A percentile compares a stretch with the other conserved stretches of the same genome.
These are phyloP conservation scores for Aurelia aurita DNA, from an alignment of 30 jellyfish, hydroid and myxozoan species.

Conservation along the genomic window DNA sequence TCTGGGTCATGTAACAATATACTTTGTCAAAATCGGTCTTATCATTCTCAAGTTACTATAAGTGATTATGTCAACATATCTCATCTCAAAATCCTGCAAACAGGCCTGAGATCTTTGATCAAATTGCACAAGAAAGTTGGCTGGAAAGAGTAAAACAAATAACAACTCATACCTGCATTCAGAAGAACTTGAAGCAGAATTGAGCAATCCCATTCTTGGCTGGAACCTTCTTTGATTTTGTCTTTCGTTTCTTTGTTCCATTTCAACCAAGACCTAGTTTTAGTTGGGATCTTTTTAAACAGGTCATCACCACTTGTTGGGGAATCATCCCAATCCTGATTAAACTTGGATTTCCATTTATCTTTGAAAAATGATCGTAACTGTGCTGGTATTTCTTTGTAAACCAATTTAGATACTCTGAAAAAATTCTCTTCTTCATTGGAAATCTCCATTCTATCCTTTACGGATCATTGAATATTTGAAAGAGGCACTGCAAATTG, in stretches of 20 bases:
- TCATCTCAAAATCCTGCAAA: too few relatives aligned
- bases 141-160: too few relatives aligned
- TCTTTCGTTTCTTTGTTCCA: neutral
- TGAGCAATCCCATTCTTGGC: constrained; percentile 1
- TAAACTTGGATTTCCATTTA: neutral
- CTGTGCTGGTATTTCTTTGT: constrained; percentile 5
- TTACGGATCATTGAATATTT: too few relatives aligned
- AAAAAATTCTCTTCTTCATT: constrained; percentile 19
- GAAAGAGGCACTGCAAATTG: too few relatives aligned
- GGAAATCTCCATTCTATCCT: constrained; percentile 9
- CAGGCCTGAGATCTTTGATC: too few relatives aligned
- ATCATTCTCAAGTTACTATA: too few relatives aligned
- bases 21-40: too few relatives aligned
- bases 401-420: constrained; percentile 10
- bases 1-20: too few relatives aligned
- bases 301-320: constrained; percentile 6
- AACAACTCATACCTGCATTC: too few relatives aligned
- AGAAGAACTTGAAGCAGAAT: too few relatives aligned
- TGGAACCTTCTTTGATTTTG: neutral
- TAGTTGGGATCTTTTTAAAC: neutral
- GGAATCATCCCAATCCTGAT: constrained; percentile 18
- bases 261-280: neutral
- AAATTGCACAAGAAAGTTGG: too few relatives aligned
- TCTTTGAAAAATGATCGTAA: constrained; percentile 17
- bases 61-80: too few relatives aligned